Base-by-base conservation (phyloP, 2,888 invertebrate species). In the Schizotus pectinicornis region DNA sequence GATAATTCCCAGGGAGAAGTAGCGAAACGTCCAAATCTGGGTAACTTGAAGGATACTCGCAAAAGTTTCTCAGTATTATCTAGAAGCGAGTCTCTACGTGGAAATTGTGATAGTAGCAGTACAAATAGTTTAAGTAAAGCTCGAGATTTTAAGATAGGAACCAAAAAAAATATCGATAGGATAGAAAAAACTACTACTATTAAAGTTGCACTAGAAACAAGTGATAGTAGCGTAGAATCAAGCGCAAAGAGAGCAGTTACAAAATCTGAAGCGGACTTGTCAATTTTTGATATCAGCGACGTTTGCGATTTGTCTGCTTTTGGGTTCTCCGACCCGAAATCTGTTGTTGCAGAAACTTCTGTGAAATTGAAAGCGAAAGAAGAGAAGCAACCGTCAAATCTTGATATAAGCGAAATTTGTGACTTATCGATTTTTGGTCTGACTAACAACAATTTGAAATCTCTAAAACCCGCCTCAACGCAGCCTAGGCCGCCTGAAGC, bases 401-500 rank as follows among this genome's bases (percentile, higher is more conserved):
- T 48, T 14, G 51, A 59, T 33, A 49, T 67, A 31, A 55, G 54
- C 38, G 62, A 67, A 30, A 53, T 67, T 49, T 68, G 65, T 37
- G 71, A 72, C 59, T 56, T 72, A 39, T 68, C 69, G 6, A 42
- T 62, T 22, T 72, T 71, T 62, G 70, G 68, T 31, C 59, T 70
- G 46, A 36, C 47, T 5, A 13, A 37, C 41, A 13, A 39, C 7
- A 48, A 50, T 49, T 34, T n/a, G 8, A 47, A 48, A 42, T 13
- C 35, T 46, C 37, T 3, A 39, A 39, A 53, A 46, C 7, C 13
- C 37, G 50, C 47, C 7, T 53, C 30, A 14, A n/a, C 13, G 30
- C 8, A 47, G 31, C 46, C 0, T 14, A n/a, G 7, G 1, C 9
- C 1, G 3, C 6, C 43, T 14, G 14, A 35, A 53, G 37, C 11